Conservation (phyloP, 92 coral and sea anemone genomes). For the Blastomussa wellsi region DNA sequence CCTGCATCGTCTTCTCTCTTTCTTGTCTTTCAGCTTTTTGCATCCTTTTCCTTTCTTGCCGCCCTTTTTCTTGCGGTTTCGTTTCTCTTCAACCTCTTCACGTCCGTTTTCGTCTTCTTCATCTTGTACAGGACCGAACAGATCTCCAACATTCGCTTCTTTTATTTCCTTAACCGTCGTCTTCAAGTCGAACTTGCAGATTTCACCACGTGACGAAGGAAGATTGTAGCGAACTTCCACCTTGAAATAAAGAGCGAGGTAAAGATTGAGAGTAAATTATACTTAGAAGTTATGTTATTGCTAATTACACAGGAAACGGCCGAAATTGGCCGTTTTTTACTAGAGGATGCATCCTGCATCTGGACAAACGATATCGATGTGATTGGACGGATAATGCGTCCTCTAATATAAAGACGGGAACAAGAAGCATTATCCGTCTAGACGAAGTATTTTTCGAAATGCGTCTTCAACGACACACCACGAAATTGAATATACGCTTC, state of each 20-base stretch:
- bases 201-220: slow-evolving; percentile 69
- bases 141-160: slow-evolving; percentile 3
- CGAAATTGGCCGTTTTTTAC: no score
- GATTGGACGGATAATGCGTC: no score
- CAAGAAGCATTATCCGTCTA: no score
- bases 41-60: slow-evolving; percentile 15
- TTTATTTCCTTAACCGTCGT: slow-evolving; percentile 52
- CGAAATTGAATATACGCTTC: no score
- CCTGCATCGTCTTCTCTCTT: not conserved
- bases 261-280: not conserved
- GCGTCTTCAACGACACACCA: no score
- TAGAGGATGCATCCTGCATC: no score
- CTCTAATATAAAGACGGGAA: no score
- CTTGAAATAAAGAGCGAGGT: slow-evolving; percentile 36
- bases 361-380: no score
- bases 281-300: not conserved
- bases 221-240: slow-evolving; percentile 84
- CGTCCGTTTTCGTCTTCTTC: not conserved
- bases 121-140: slow-evolving; percentile 48
- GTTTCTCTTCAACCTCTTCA: not conserved
- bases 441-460: no score
- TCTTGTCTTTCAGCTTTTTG: slow-evolving; percentile 3
- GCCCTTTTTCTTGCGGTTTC: not conserved
- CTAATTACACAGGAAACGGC: no score
- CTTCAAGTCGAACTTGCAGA: slow-evolving; percentile 73